Evolutionary conservation across 1,140 invertebrate genomes (phyloP).

Genomic region (Nasonia giraulti): DNA sequence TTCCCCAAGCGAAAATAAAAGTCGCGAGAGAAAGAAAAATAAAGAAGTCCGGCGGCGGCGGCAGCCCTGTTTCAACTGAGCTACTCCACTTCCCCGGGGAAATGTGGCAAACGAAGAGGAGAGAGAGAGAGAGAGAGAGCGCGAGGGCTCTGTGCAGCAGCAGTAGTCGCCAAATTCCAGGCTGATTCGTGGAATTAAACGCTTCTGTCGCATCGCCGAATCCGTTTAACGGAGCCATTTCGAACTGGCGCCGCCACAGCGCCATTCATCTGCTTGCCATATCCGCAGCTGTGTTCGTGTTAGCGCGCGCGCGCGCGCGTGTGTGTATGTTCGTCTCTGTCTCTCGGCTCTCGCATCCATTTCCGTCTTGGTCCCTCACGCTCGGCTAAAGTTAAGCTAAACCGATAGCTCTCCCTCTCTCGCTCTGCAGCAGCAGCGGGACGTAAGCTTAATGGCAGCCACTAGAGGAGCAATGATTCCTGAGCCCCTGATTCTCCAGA

Average conservation of each 20-base stretch:
- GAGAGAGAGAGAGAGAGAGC: constrained; percentile 36
- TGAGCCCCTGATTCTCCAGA: background rate
- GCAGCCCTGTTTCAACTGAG: background rate
- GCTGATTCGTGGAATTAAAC: constrained; percentile 69
- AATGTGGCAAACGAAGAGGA: constrained; percentile 59
- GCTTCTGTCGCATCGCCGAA: constrained; percentile 61
- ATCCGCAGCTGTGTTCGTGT: constrained; percentile 32
- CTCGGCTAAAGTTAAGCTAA: constrained; percentile 21
- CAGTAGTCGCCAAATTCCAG: constrained; percentile 61
- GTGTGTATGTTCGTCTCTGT: background rate
- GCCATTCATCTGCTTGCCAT: constrained; percentile 58
- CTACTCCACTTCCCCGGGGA: constrained; percentile 48
- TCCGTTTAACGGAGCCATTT: constrained; percentile 64
- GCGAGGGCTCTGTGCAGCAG: constrained; percentile 39
- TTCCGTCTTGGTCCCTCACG: constrained; percentile 17
- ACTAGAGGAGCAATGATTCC: constrained; percentile 19
- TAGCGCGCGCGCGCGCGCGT: background rate
- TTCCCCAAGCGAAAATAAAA: constrained; percentile 20
- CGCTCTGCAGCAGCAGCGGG: background rate
- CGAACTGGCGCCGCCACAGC: constrained; percentile 50
- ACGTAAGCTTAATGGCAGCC: constrained; percentile 19
- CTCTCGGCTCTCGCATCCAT: constrained; percentile 32
- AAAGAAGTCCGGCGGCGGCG: background rate
- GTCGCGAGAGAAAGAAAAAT: constrained; percentile 4
- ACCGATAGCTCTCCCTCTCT: background rate